phyloP scores from a whole-genome alignment of 2,113 vertebrate species.

The Seriola aureovittata region DNA sequence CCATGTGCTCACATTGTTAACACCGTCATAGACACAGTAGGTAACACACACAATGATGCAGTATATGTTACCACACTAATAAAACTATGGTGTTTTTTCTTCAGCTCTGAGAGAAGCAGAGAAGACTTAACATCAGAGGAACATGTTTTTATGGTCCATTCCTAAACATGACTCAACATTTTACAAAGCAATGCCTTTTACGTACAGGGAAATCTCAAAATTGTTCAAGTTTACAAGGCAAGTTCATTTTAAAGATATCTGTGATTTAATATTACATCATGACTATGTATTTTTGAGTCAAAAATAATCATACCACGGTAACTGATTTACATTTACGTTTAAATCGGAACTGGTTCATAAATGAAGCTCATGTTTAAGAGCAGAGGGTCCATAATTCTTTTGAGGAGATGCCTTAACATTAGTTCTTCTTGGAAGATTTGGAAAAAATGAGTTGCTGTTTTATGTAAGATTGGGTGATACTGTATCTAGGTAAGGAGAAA shows the following conservation, averaged over 20 bases:
- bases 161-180: slow-evolving; percentile 3
- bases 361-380: neutral
- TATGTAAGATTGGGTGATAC: neutral
- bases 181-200: neutral
- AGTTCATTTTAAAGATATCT: neutral
- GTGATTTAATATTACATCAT: neutral
- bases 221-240: neutral
- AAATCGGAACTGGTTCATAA: neutral
- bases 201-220: neutral
- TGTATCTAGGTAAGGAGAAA: slow-evolving; percentile 8
- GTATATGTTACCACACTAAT: neutral
- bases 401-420: neutral
- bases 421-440: neutral
- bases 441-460: neutral
- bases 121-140: neutral
- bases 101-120: neutral
- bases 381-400: neutral
- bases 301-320: neutral
- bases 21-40: neutral
- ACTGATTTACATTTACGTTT: neutral
- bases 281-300: neutral
- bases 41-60: neutral
- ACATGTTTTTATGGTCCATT: neutral
- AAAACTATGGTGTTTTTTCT: neutral
- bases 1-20: neutral